phyloP scores from a whole-genome alignment of 1,140 invertebrate species.

The Drosophila guanche region DNA sequence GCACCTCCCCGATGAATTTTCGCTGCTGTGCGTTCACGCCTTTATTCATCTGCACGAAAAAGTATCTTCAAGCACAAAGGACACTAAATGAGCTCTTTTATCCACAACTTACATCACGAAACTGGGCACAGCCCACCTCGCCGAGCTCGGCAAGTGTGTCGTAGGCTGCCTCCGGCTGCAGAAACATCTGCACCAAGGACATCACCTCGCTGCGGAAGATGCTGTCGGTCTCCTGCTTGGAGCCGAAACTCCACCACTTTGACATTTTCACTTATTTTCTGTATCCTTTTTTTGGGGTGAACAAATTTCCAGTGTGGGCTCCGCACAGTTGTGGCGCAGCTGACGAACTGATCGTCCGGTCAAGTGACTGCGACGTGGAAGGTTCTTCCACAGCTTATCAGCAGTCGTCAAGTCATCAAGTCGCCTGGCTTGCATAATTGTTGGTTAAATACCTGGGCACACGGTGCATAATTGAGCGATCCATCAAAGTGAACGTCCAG shows the following conservation, averaged over 20 bases:
- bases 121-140: constrained; percentile 94
- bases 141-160: constrained; percentile 94
- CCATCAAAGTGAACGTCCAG: constrained; percentile 56
- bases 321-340: constrained; percentile 21
- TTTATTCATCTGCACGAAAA: constrained; percentile 87
- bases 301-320: constrained; percentile 20
- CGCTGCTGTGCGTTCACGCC: constrained; percentile 92
- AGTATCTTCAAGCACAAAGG: background rate
- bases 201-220: constrained; percentile 95
- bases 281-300: background rate
- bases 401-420: constrained; percentile 3
- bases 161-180: constrained; percentile 95
- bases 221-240: constrained; percentile 85
- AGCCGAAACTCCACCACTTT: constrained; percentile 45
- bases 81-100: too few relatives aligned
- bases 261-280: constrained; percentile 33
- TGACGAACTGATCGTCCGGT: constrained; percentile 66
- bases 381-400: constrained; percentile 60
- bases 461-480: constrained; percentile 42
- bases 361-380: constrained; percentile 63
- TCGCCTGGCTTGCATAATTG: constrained; percentile 61
- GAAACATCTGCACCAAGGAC: constrained; percentile 93
- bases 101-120: constrained; percentile 90
- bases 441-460: constrained; percentile 16
- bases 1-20: constrained; percentile 93